Conservation (phyloP, 2,113 vertebrate genomes). For the Gopherus evgoodei region DNA sequence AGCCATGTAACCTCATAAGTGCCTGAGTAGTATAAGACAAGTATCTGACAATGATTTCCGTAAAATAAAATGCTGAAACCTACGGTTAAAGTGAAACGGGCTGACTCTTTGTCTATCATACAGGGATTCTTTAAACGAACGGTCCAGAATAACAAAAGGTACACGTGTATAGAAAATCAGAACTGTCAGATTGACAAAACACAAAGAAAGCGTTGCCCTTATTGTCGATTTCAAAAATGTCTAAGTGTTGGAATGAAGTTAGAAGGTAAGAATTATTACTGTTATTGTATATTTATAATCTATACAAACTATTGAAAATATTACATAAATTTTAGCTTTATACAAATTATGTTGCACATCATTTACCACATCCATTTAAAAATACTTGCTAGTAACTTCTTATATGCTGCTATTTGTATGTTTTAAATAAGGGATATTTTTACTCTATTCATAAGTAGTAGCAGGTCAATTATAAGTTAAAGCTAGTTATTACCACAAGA, state of each 20-base stretch:
- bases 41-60: slow-evolving; percentile 37
- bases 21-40: not conserved
- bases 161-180: slow-evolving; percentile 99
- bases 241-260: slow-evolving; percentile 99
- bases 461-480: not conserved
- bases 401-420: not conserved
- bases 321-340: not conserved
- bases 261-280: slow-evolving; percentile 88
- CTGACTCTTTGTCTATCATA: slow-evolving; percentile 75
- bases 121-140: slow-evolving; percentile 99
- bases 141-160: slow-evolving; percentile 99
- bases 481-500: not conserved
- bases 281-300: not conserved
- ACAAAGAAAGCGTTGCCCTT: slow-evolving; percentile 97
- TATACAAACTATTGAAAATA: not conserved
- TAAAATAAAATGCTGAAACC: slow-evolving; percentile 42
- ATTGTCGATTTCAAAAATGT: slow-evolving; percentile 99
- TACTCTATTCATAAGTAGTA: not conserved
- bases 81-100: not conserved
- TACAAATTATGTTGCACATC: not conserved
- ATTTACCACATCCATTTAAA: not conserved
- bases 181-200: slow-evolving; percentile 99
- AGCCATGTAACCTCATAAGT: slow-evolving; percentile 29
- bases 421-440: not conserved
- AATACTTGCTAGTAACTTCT: not conserved